phyloP scores from a whole-genome alignment of 64 coral and sea anemone species.

The Montipora efflorescens region DNA sequence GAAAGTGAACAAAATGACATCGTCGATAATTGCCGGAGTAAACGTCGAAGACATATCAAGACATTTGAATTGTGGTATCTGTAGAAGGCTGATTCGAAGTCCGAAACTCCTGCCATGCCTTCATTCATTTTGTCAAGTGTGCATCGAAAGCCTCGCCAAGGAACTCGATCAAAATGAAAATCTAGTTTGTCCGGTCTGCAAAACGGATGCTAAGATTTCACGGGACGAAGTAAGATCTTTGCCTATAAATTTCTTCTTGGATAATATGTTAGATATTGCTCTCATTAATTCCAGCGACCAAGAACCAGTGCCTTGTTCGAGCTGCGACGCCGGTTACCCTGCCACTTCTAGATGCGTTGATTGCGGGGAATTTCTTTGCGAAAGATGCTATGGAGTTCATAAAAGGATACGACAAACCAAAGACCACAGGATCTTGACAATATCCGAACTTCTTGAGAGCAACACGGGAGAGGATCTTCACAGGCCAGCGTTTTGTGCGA shows the following conservation, averaged over 20 bases:
- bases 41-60: constrained; percentile 86
- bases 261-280: constrained; percentile 92
- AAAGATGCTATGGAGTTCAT: constrained; percentile 85
- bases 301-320: constrained; percentile 82
- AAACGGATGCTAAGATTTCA: constrained; percentile 76
- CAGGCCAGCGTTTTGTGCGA: constrained; percentile 76
- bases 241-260: constrained; percentile 83
- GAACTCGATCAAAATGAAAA: constrained; percentile 31
- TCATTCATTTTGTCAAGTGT: constrained; percentile 91
- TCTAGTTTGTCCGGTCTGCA: constrained; percentile 76
- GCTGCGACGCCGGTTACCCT: constrained; percentile 65
- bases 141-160: constrained; percentile 57
- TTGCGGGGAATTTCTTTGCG: constrained; percentile 93
- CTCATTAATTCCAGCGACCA: constrained; percentile 75
- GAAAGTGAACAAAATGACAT: constrained; percentile 60
- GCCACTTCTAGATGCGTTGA: constrained; percentile 84
- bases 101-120: constrained; percentile 89
- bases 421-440: constrained; percentile 88
- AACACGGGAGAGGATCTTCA: constrained; percentile 87
- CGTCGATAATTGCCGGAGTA: constrained; percentile 78
- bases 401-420: constrained; percentile 92
- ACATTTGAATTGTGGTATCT: constrained; percentile 82
- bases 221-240: constrained; percentile 69
- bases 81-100: constrained; percentile 77
- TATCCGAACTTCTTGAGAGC: constrained; percentile 83